Base-by-base conservation (phyloP, 1,140 invertebrate species). In the Lucilia sericata region DNA sequence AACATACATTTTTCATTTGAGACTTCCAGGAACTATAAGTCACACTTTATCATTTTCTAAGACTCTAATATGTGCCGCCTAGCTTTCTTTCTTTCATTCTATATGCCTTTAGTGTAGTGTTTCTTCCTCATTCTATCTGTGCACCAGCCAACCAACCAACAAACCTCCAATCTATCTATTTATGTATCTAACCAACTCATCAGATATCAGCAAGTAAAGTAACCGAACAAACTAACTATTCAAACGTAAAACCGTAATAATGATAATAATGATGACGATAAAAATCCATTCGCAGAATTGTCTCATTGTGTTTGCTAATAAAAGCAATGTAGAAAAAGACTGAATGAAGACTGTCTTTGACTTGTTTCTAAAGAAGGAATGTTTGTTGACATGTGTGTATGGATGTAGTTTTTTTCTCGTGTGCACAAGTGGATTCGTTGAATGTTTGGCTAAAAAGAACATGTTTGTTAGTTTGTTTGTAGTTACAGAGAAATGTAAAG, bases 251-350 rank as follows among this genome's bases (percentile, higher is more conserved):
- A 21, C 65, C 65, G n/a, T 70, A 70, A 70, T 70, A 70, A 70
- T 12, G 19, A 70, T 70, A 8, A 21, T 21, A 21, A 70, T 10
- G 76, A 2, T 25, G 42, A 80, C 21, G 76, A 80, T 80, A 80
- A 80, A 80, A 80, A 49, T 49, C 42, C 42, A 80, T 80, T 80
- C 76, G 42, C n/a, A 47, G 76, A 80, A 80, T 51, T 80, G 17
- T 80, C 76, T 80, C 42, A 10, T 78, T 80, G n/a, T 80, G n/a
- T 80, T 80, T 80, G 76, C n/a, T 17, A 80, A 80, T 80, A 80
- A 80, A 80, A 80, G 42, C 76, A 51, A 25, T 12, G 47, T 12
- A 42, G 42, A 8, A 10, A 7, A 7, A 8, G 42, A 42, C 42
- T 42, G 42, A 8, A 3, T 36, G 36, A 42, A 42, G 42, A 42